These are phyloP conservation scores for Aldabrachelys gigantea DNA, from an alignment of 2,113 vertebrate genomes.

Conservation along the genomic window DNA sequence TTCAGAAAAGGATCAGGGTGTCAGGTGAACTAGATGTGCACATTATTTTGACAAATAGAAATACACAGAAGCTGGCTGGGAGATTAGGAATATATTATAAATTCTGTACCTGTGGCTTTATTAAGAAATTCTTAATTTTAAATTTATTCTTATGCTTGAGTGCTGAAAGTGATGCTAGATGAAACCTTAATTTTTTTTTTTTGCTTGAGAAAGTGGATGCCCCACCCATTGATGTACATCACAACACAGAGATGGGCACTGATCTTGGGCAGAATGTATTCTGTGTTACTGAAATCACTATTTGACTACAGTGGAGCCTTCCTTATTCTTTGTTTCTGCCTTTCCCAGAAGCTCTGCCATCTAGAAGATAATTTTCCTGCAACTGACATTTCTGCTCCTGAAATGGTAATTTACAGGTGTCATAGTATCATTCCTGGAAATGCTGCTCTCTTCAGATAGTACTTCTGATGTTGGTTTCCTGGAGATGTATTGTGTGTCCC, in stretches of 20 bases:
- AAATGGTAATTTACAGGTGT: fast-evolving
- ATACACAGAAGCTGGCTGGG: fast-evolving
- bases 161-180: conserved; percentile 28
- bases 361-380: fast-evolving
- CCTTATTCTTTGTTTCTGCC: neutral
- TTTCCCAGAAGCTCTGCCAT: neutral
- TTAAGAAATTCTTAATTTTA: conserved; percentile 44
- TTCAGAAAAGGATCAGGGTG: fast-evolving
- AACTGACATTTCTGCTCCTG: neutral
- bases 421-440: fast-evolving
- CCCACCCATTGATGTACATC: neutral
- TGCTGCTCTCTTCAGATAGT: neutral
- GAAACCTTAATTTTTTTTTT: conserved; percentile 47
- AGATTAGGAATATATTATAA: neutral
- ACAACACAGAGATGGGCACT: fast-evolving
- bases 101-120: neutral
- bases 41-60: neutral
- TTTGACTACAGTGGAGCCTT: neutral
- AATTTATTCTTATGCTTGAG: conserved; percentile 45
- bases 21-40: neutral
- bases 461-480: fast-evolving
- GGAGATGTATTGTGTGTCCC: neutral
- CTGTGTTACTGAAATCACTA: fast-evolving
- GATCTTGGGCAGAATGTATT: neutral
- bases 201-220: conserved; percentile 44